Evolutionary conservation across 2,888 invertebrate species (phyloP), one percentile per base, ranked within the genome.

Genomic region (Drosophila anceps): DNA sequence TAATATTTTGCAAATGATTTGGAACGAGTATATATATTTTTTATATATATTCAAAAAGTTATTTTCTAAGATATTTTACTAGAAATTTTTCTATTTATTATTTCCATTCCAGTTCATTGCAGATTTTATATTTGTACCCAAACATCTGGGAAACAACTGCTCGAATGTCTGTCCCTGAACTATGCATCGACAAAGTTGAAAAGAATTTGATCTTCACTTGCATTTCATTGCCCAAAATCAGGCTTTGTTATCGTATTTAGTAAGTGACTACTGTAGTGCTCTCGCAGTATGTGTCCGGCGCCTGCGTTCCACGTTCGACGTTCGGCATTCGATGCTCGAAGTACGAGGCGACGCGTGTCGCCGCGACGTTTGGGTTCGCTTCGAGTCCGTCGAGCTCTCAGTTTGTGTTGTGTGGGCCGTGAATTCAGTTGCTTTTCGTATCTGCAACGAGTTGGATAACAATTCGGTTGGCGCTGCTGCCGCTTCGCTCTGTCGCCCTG

Each of bases 401-500:
- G 78, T 79, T 64, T 13, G 66, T 48, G 62, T 62, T 68, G 65
- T 55, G 74, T 59, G 54, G 44, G 50, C 53, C 53, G 69, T 70
- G 55, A 67, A 77, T 74, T 76, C 82, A 84, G 85, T 81, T 79
- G 81, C 73, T 81, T 66, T 73, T 78, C 73, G 82, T 79, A 81
- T 82, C 79, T 86, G 81, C 82, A 84, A 79, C 83, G 88, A 80
- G 83, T 83, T 81, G 90, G 88, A 82, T 84, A 76, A 70, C 73
- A 74, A 67, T 75, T 72, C 75, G 82, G 77, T 57, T 77, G 74
- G 73, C 77, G 72, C 70, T 79, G 67, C 70, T 69, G 81, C 65
- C 73, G 66, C 69, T 67, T 59, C 43, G 53, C 37, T 54, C 54
- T 1, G 54, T 35, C 50, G 50, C 1, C 24, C 76, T 63, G 81